Evolutionary conservation across 1,140 invertebrate species (phyloP), one percentile per base, ranked within the genome.

Genomic region (Calosoma granatense): DNA sequence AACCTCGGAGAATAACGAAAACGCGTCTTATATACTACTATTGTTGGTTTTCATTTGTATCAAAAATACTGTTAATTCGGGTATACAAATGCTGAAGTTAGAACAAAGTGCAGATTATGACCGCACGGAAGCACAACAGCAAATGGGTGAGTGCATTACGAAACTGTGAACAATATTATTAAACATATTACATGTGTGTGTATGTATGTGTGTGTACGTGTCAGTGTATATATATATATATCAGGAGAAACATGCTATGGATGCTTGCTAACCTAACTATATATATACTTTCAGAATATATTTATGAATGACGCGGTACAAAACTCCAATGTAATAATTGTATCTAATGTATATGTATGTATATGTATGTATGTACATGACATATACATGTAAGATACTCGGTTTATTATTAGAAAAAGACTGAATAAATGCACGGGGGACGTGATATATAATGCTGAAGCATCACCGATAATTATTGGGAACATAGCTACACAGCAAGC

Each of bases 51-150:
- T 47, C 17, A 47, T 47, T 47, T 47, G 15, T 47, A 47, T 47
- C 41, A 47, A 47, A 47, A 47, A 47, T 47, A 47, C 41, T 47
- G 41, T 47, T 47, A 47, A 47, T 47, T 47, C 41, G 41, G 41
- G 17, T 47, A 12, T 47, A 11, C 4, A 47, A 30, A 14, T 30
- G 4, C 41, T 17, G 41, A 47, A 11, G 15, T 6, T 36, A 12
- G 17, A 47, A 47, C 41, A 12, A 17, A 47, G 3, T 36, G 26
- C 6, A 36, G 41, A 4, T 9, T 47, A 12, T 47, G 9, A 17
- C 3, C 15, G 41, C 4, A 11, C 15, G 15, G 9, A 47, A 9
- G 41, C 41, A 47, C 17, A 47, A 17, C 17, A 30, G 6, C 26
- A 36, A 36, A n/a, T 36, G 26, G 17, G 9, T 47, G 3, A 47